These are phyloP conservation scores for Coelopa frigida DNA, from an alignment of 1,140 invertebrate genomes.

Conservation along the genomic window DNA sequence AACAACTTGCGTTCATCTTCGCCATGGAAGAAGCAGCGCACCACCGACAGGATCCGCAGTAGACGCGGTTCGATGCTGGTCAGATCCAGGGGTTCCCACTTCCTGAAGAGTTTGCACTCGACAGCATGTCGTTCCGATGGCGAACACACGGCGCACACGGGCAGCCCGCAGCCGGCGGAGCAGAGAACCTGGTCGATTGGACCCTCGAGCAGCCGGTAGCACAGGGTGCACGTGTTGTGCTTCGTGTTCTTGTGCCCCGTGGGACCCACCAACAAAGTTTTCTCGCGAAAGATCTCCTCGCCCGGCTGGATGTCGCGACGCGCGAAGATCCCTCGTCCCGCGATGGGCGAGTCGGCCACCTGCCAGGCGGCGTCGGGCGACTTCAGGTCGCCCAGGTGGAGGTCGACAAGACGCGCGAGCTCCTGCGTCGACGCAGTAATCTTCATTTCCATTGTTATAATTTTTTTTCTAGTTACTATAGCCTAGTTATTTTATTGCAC, in stretches of 20 bases:
- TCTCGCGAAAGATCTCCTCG: constrained; percentile 61
- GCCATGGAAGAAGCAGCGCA: constrained; percentile 52
- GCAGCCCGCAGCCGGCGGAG: constrained; percentile 43
- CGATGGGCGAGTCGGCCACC: constrained; percentile 49
- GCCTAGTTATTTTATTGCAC: too few relatives aligned
- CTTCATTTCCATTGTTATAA: neutral
- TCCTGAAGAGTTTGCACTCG: constrained; percentile 54
- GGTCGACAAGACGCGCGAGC: constrained; percentile 28
- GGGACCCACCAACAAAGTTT: constrained; percentile 58
- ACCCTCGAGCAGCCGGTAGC: constrained; percentile 23
- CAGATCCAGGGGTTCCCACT: constrained; percentile 48
- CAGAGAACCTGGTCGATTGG: constrained; percentile 41
- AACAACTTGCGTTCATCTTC: constrained; percentile 50
- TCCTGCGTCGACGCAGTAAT: constrained; percentile 25
- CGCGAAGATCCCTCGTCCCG: constrained; percentile 60
- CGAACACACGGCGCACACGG: constrained; percentile 49
- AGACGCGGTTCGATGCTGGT: constrained; percentile 47
- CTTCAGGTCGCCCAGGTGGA: constrained; percentile 27
- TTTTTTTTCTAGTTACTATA: too few relatives aligned
- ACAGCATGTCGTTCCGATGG: constrained; percentile 47
- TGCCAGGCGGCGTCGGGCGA: constrained; percentile 35
- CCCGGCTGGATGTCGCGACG: constrained; percentile 54
- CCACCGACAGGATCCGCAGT: constrained; percentile 50
- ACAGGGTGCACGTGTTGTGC: constrained; percentile 25
- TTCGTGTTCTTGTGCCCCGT: constrained; percentile 26